Conservation (phyloP, 30 jellyfish, hydroid and myxozoan genomes). For the Mastigias papua region DNA sequence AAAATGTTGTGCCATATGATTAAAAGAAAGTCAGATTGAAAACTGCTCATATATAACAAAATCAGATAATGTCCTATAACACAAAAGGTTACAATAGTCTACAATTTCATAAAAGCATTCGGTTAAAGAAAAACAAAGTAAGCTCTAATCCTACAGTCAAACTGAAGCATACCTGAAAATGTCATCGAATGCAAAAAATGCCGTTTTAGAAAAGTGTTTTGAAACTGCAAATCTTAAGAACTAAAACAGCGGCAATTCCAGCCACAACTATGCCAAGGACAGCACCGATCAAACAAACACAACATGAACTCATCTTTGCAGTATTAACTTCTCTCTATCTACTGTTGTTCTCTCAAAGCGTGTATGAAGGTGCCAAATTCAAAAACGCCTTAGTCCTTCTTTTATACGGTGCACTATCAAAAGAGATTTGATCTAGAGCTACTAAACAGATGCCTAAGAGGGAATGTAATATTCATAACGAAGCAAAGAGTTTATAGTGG, state of each 20-base stretch:
- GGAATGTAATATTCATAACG: neutral
- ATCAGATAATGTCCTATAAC: too few species aligned
- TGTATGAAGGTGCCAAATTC: neutral
- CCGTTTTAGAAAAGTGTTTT: constrained; percentile 1
- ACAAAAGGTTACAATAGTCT: too few species aligned
- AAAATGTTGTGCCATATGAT: too few species aligned
- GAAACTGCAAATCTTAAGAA: constrained; percentile 3
- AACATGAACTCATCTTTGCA: neutral
- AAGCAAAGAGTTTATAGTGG: neutral
- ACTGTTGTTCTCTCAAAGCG: neutral
- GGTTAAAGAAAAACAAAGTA: too few species aligned
- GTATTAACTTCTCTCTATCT: neutral
- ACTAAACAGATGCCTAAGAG: neutral
- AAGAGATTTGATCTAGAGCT: constrained; percentile 19
- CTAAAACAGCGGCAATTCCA: constrained; percentile 11
- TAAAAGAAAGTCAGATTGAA: too few species aligned
- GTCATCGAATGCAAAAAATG: neutral
- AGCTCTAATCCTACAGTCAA: too few species aligned
- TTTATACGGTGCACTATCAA: constrained; percentile 5
- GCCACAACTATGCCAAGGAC: constrained; percentile 9
- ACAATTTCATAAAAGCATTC: too few species aligned
- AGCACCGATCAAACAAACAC: constrained; percentile 8
- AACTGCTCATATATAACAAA: too few species aligned
- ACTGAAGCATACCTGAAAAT: too few species aligned
- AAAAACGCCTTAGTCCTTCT: neutral